Conservation (phyloP, 2,113 vertebrate genomes). For the Psittacus erithacus region DNA sequence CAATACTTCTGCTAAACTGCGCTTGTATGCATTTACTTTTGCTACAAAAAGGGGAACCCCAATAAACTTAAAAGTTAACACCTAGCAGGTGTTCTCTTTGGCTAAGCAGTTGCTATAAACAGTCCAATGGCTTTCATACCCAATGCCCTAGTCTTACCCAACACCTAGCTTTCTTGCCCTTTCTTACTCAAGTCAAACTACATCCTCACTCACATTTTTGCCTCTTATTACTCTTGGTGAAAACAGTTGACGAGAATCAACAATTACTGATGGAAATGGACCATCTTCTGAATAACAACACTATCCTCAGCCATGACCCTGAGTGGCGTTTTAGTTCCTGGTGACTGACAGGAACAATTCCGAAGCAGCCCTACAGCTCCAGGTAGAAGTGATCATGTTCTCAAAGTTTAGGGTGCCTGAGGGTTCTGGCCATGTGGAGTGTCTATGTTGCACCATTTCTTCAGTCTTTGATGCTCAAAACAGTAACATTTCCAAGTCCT, state of each 20-base stretch:
- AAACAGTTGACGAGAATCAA: not conserved
- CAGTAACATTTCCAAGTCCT: not conserved
- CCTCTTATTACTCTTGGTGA: not conserved
- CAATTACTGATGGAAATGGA: not conserved
- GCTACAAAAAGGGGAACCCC: not conserved
- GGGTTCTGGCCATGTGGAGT: not conserved
- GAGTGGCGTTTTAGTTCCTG: not conserved
- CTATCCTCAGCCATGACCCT: not conserved
- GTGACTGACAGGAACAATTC: not conserved
- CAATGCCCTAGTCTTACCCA: not conserved
- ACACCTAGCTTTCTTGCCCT: not conserved
- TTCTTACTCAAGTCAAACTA: not conserved
- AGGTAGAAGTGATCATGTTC: not conserved
- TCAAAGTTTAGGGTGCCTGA: not conserved
- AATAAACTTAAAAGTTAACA: not conserved
- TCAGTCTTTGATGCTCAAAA: not conserved
- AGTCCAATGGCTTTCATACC: not conserved
- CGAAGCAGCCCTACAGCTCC: not conserved
- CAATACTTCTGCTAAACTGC: not conserved
- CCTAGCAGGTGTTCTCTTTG: not conserved
- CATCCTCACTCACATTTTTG: not conserved
- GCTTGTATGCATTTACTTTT: accelerated
- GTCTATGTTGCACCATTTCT: not conserved
- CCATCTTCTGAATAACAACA: not conserved
- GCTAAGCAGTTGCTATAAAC: not conserved